Evolutionary conservation across 1,140 invertebrate species (phyloP).

Genomic region (Drosophila eugracilis): DNA sequence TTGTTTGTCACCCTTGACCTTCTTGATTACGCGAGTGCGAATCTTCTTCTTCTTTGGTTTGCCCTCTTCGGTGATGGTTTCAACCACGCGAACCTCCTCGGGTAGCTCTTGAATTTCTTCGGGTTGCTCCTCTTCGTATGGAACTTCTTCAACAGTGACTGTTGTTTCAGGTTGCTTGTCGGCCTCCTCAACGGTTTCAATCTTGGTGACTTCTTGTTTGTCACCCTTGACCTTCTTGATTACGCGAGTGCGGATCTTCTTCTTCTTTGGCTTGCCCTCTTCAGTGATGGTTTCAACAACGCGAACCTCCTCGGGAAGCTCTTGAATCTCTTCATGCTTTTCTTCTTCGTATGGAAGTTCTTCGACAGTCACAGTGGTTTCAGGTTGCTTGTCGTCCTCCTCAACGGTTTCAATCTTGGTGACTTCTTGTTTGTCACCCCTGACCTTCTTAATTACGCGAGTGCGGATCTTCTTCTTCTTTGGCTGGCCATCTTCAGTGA

Average conservation of each 20-base stretch:
- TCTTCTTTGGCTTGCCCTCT: conserved; percentile 10
- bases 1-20: conserved; percentile 10
- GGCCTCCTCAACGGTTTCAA: conserved; percentile 9
- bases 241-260: conserved; percentile 7
- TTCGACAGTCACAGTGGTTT: background rate
- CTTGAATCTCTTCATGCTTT: background rate
- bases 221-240: conserved; percentile 14
- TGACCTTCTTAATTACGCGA: conserved; percentile 9
- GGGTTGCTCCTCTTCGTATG: background rate
- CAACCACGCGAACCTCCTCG: conserved; percentile 4
- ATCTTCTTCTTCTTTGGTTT: conserved; percentile 11
- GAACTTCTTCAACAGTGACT: background rate
- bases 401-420: conserved; percentile 9
- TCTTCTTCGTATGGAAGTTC: conserved; percentile 1
- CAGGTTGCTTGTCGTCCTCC: conserved; percentile 1
- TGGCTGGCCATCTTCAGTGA: conserved; percentile 11
- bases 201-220: conserved; percentile 8
- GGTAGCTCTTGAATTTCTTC: conserved; percentile 6
- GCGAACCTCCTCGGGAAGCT: conserved; percentile 6
- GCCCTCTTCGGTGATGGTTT: conserved; percentile 3
- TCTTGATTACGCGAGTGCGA: conserved; percentile 3
- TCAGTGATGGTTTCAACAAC: conserved; percentile 1
- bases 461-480: conserved; percentile 19
- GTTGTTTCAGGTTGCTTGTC: conserved; percentile 3
- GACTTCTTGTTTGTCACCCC: conserved; percentile 8